Evolutionary conservation across 2,797 vertebrate genomes (phyloP), one percentile per base, ranked within the genome.

Genomic region (Spheniscus humboldti): DNA sequence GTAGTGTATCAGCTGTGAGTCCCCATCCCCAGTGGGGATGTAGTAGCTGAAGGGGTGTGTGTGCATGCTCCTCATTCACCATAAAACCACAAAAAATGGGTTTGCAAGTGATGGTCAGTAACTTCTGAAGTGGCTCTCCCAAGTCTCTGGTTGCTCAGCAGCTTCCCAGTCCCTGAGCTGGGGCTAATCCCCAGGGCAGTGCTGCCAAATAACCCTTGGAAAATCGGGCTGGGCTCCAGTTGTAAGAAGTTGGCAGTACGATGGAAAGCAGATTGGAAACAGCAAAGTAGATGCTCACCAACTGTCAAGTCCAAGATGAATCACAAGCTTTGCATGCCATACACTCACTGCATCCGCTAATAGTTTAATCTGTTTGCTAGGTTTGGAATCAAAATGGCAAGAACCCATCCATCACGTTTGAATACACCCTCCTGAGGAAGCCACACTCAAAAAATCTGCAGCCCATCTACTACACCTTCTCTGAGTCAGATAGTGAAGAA

Each of bases 361-460:
- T 17, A 23, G 60, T 27, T 48, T 77, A 18, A 37, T 66, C 68
- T n/a, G 50, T 77, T 71, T 80, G 43, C 77, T 37, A 99, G 99
- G 99, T 99, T 62, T 99, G 99, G 99, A 99, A 99, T 96, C 99
- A 99, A 98, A 99, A 99, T 9, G 99, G 99, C 66, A 99, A 98
- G 43, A 99, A 98, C 23, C 99, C 99, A 3, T 99, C 99, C 88
- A 99, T 99, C 97, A 99, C 99, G 0, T 99, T 99, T 7, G 99
- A 99, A 48, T 99, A 99, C 98, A 99, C 99, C 1, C 98, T 99
- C 69, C 98, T 99, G 68, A 98, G 98, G 85, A 98, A 99, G 57
- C 98, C 99, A 7, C 98, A 99, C 25, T 97, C 98, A 4, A 98
- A 97, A 25, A 97, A 97, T 60, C 95, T 98, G 8, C 99, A 98